Percentiles rank a stretch among this genome's conserved stretches.
Conservation (phyloP, 2,797 vertebrate species). For the Bradypodion pumilum region DNA sequence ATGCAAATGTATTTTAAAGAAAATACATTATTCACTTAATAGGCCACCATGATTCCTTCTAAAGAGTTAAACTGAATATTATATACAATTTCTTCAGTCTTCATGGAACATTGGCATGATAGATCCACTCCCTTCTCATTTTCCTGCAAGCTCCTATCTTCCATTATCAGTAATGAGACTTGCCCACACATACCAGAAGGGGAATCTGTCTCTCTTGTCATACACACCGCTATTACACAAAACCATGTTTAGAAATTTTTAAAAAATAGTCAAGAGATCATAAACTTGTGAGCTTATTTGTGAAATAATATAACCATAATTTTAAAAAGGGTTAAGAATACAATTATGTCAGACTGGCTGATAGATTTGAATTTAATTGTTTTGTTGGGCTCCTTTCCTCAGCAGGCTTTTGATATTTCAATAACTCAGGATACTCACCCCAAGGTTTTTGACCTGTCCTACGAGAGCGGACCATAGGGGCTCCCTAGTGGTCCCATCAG, state of each 20-base stretch:
- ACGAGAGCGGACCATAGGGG: no score
- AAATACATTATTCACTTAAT: constrained; percentile 67
- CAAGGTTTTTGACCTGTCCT: no score
- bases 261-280: constrained; percentile 47
- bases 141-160: constrained; percentile 62
- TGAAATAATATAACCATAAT: constrained; percentile 49
- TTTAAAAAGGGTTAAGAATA: constrained; percentile 7
- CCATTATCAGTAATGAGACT: constrained; percentile 64
- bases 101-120: constrained; percentile 69
- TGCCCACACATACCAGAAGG: constrained; percentile 64
- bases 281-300: constrained; percentile 42
- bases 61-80: constrained; percentile 37
- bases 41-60: constrained; percentile 61
- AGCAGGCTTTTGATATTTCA: constrained; percentile 46
- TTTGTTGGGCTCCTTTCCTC: constrained; percentile 42
- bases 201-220: constrained; percentile 51
- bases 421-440: no score
- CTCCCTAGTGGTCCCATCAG: no score
- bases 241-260: constrained; percentile 53
- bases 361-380: constrained; percentile 29
- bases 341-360: background rate
- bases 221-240: constrained; percentile 41
- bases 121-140: constrained; percentile 51
- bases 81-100: constrained; percentile 63
- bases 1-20: constrained; percentile 38